Conservation (phyloP, 2,797 vertebrate species). For the Octomys mimax region DNA sequence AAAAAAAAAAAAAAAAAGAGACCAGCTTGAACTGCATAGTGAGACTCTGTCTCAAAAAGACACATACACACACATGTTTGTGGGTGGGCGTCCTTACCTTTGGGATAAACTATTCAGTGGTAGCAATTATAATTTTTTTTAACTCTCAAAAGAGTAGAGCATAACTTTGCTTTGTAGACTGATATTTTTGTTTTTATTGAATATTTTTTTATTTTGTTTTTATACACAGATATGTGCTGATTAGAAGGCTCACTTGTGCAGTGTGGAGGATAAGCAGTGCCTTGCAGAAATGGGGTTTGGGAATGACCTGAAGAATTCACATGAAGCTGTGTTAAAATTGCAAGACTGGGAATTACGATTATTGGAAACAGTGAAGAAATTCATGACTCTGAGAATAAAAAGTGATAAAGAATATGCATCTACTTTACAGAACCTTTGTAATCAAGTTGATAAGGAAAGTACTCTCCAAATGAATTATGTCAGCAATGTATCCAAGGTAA, state of each 20-base stretch:
- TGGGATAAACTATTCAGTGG: not conserved
- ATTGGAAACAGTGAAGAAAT: conserved; percentile 97
- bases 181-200: conserved; percentile 73
- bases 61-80: too few species aligned
- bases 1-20: too few species aligned
- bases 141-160: not conserved
- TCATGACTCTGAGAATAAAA: conserved; percentile 97
- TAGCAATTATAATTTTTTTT: conserved; percentile 4
- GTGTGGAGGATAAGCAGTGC: conserved; percentile 87
- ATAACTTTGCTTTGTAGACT: conserved; percentile 8
- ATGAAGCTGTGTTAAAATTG: conserved; percentile 97
- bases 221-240: conserved; percentile 90
- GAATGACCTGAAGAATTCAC: conserved; percentile 96
- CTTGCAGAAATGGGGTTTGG: conserved; percentile 97
- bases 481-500: conserved; percentile 97
- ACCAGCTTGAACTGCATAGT: too few species aligned
- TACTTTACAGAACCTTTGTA: conserved; percentile 96
- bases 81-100: conserved; percentile 37
- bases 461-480: conserved; percentile 93
- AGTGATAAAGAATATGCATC: conserved; percentile 98
- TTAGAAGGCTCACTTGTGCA: conserved; percentile 85
- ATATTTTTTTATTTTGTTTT: conserved; percentile 76
- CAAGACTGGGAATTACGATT: conserved; percentile 98
- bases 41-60: too few species aligned
- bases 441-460: conserved; percentile 96